A percentile compares a stretch with the other conserved stretches of the same genome.
These are phyloP conservation scores for Halichoerus grypus DNA, from an alignment of 2,113 vertebrate genomes.

Conservation along the genomic window DNA sequence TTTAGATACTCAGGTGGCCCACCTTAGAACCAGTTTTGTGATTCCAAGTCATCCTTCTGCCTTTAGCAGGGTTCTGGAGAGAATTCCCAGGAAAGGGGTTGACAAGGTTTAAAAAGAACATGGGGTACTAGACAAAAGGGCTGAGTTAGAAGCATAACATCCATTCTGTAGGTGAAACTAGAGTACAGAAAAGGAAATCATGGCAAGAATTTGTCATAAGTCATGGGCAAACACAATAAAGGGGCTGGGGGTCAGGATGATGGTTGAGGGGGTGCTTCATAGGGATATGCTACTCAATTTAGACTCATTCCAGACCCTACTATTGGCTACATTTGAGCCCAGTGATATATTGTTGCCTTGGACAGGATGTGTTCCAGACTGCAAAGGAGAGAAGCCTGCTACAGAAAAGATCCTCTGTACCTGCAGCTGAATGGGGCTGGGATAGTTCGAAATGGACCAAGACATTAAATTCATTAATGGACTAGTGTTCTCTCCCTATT, in stretches of 20 bases:
- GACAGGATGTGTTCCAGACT: neutral
- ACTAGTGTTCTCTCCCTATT: neutral
- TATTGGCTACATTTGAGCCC: neutral
- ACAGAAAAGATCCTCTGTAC: neutral
- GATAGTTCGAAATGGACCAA: neutral
- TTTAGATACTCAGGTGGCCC: neutral
- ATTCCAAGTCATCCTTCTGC: neutral
- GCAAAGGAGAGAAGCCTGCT: neutral
- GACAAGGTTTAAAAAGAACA: neutral
- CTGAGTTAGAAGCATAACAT: neutral
- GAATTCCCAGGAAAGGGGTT: neutral
- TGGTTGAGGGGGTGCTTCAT: neutral
- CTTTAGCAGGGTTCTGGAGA: neutral
- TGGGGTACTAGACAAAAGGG: neutral
- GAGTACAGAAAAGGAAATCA: neutral
- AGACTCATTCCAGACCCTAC: neutral
- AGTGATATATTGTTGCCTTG: neutral
- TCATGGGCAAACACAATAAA: neutral
- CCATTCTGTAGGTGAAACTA: neutral
- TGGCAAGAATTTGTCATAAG: neutral
- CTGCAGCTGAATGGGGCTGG: neutral
- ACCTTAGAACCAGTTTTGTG: neutral
- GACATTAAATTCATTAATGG: neutral
- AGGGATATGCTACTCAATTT: neutral
- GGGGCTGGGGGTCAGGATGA: neutral